Evolutionary conservation across 2,113 vertebrate species (phyloP).

Genomic region (Suncus etruscus): DNA sequence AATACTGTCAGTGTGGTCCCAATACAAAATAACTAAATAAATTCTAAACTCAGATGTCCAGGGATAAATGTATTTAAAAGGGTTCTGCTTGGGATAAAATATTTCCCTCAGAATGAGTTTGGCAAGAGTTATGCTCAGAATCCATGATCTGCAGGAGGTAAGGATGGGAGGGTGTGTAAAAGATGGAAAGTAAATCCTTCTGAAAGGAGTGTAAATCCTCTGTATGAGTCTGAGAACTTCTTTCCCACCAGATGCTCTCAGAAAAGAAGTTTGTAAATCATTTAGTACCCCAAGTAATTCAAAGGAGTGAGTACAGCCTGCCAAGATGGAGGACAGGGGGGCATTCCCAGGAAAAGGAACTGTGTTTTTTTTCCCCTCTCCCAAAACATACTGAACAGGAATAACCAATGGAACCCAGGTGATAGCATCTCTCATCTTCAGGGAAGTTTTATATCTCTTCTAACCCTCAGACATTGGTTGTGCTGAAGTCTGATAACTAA

Average conservation of each 20-base stretch:
- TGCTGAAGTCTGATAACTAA: no score
- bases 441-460: no score
- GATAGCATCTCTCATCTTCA: neutral
- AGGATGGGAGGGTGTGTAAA: neutral
- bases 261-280: conserved; percentile 62
- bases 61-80: neutral
- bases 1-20: no score
- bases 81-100: neutral
- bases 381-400: neutral
- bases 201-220: conserved; percentile 59
- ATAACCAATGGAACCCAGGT: neutral
- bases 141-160: neutral
- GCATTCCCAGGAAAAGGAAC: neutral
- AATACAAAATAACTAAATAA: no score
- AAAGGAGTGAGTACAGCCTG: neutral
- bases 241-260: neutral
- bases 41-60: no score
- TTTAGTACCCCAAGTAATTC: conserved; percentile 19
- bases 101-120: conserved; percentile 19
- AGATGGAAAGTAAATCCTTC: neutral
- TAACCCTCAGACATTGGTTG: neutral
- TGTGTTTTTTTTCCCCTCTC: neutral
- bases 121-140: conserved; percentile 36
- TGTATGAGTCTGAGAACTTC: conserved; percentile 10
- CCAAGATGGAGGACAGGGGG: neutral